Base-by-base conservation (phyloP, 2,888 invertebrate species). In the Hirtodrosophila alboralis region DNA sequence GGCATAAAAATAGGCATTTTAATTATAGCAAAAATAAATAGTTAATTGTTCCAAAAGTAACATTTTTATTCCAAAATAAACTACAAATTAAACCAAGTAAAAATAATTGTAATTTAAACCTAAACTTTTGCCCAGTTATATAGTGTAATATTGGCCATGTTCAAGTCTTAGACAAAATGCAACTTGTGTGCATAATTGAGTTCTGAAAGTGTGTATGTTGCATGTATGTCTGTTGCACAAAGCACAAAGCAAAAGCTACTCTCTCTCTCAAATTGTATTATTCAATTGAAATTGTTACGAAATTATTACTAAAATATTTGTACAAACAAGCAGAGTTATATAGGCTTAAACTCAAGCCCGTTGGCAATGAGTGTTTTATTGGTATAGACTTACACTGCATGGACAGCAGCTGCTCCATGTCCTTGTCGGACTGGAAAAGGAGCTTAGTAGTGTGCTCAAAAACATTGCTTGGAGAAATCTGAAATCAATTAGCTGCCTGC, bases 261-360 rank as follows among this genome's bases (percentile, higher is more conserved):
- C 41, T 41, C 34, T 47, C 65, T 41, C 34, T 47, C 65, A 84
- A 64, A 77, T 51, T 71, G 80, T 68, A 74, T 81, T 75, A 78
- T 81, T 65, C 75, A 78, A 78, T 84, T 70, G 79, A 65, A 84
- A 81, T 73, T 61, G 72, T 81, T 72, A 54, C 67, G 49, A 63
- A 68, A 77, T 65, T 62, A 67, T 63, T 65, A 49, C 60, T 63
- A 61, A 59, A 78, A 75, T 81, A 72, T 81, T 72, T 72, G 65
- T 51, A 30, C 51, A 56, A 23, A 23, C 71, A 51, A 30, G 18
- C 21, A 12, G 27, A 43, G n/a, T n/a, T n/a, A n/a, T n/a, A n/a
- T 13, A 18, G 12, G 16, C 7, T 23, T 23, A 18, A 18, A 23
- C 23, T 23, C 23, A 23, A 5, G 6, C 23, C 0, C 1, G 34